phyloP scores from a whole-genome alignment of 2,797 vertebrate genomes.

The Gymnodraco acuticeps region DNA sequence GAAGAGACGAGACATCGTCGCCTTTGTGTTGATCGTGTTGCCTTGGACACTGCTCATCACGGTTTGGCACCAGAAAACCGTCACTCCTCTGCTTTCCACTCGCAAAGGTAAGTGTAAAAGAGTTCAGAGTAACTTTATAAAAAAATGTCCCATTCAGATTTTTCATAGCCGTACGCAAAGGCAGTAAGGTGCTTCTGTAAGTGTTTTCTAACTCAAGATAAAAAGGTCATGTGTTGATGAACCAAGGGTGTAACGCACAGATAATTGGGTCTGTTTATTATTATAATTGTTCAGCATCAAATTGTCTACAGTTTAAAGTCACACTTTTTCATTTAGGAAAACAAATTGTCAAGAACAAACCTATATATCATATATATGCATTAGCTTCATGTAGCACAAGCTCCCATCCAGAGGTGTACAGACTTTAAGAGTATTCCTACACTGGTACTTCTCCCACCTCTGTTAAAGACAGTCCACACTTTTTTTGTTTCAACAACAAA shows the following conservation, averaged over 20 bases:
- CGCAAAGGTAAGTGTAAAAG: constrained; percentile 67
- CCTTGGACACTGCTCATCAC: constrained; percentile 93
- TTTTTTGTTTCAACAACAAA: not conserved
- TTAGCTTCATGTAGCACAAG: no score
- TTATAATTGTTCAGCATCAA: not conserved
- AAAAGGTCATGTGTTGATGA: not conserved
- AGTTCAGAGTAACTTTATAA: not conserved
- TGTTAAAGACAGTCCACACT: not conserved
- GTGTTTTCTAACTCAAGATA: not conserved
- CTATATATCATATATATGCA: no score
- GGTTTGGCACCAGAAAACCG: constrained; percentile 89
- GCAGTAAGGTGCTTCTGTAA: not conserved
- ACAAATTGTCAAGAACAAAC: no score
- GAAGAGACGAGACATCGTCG: constrained; percentile 91
- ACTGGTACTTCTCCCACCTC: no score
- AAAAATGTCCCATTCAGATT: not conserved
- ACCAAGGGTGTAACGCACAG: not conserved
- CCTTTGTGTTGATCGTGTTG: constrained; percentile 90
- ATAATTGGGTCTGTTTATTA: not conserved
- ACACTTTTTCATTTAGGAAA: no score
- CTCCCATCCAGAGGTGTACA: no score
- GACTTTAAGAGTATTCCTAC: no score
- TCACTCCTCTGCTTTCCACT: constrained; percentile 84
- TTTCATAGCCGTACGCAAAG: not conserved
- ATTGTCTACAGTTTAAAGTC: not conserved